Conservation (phyloP, 2,797 vertebrate species). For the Champsocephalus gunnari region DNA sequence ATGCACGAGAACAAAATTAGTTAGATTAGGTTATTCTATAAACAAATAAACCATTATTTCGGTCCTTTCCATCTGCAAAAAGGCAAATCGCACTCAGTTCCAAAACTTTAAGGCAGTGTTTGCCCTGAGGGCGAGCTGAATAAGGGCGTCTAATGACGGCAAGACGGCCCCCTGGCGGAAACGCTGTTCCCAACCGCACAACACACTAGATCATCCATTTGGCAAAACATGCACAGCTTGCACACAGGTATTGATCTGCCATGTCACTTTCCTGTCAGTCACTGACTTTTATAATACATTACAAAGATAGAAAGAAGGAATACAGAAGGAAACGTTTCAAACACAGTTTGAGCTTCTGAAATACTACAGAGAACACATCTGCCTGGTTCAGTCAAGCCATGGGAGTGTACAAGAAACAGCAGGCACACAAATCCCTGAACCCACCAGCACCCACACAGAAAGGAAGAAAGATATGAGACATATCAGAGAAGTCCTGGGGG, state of each 20-base stretch:
- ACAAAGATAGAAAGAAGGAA: constrained; percentile 11
- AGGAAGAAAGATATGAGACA: constrained; percentile 24
- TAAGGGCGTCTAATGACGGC: too few relatives aligned
- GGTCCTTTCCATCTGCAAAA: too few relatives aligned
- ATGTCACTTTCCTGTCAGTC: constrained; percentile 10
- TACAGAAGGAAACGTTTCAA: constrained; percentile 24
- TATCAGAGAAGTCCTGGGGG: constrained; percentile 42
- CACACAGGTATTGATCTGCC: constrained; percentile 11
- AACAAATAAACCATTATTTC: too few relatives aligned
- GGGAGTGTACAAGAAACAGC: constrained; percentile 18
- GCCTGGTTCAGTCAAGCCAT: constrained; percentile 23
- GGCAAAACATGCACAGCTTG: not conserved
- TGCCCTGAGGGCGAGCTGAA: too few relatives aligned
- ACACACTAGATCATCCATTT: too few relatives aligned
- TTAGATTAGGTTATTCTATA: too few relatives aligned
- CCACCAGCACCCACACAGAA: constrained; percentile 32
- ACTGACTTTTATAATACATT: constrained; percentile 7
- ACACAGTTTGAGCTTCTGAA: constrained; percentile 25
- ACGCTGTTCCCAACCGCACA: too few relatives aligned
- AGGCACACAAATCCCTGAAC: constrained; percentile 41
- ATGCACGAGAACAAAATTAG: too few relatives aligned
- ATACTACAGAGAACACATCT: constrained; percentile 65
- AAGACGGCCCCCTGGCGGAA: too few relatives aligned
- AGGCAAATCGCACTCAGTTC: too few relatives aligned
- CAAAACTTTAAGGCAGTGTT: too few relatives aligned